A percentile compares a stretch with the other conserved stretches of the same genome.
These are phyloP conservation scores for Apodemia duryi DNA, from an alignment of 2,888 invertebrate species.

Conservation along the genomic window DNA sequence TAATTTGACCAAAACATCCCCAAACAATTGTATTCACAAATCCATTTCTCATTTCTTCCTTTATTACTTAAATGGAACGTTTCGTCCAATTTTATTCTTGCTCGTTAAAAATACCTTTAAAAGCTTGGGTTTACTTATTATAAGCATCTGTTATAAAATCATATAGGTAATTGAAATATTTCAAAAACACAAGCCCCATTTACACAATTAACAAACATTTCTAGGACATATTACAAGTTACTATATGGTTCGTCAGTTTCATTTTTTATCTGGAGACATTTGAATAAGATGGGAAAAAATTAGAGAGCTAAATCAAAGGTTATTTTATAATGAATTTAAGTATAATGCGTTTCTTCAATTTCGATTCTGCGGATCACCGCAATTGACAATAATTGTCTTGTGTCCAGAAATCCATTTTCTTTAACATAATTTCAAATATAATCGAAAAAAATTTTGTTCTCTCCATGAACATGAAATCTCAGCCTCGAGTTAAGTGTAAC, in stretches of 20 bases:
- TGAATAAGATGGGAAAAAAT: background rate
- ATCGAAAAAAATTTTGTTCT: background rate
- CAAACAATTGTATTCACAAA: conserved; percentile 7
- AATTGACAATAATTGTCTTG: no score
- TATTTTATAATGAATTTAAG: no score
- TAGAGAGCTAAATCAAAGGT: no score
- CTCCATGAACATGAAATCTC: background rate
- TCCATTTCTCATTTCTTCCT: background rate
- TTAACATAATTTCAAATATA: background rate
- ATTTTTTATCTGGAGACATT: background rate
- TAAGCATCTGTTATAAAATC: background rate
- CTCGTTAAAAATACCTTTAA: background rate
- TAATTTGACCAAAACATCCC: background rate
- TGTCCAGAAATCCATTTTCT: no score
- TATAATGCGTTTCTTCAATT: no score
- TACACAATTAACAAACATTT: no score
- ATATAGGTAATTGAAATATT: no score
- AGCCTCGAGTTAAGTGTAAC: background rate
- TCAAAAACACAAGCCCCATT: no score
- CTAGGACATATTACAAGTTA: no score
- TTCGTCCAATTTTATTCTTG: background rate
- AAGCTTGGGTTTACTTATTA: background rate
- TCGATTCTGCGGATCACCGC: no score
- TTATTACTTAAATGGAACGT: background rate
- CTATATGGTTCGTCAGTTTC: background rate